A percentile compares a stretch with the other conserved stretches of the same genome.
Evolutionary conservation across 2,888 invertebrate genomes (phyloP).

Genomic region (Apamea anceps): DNA sequence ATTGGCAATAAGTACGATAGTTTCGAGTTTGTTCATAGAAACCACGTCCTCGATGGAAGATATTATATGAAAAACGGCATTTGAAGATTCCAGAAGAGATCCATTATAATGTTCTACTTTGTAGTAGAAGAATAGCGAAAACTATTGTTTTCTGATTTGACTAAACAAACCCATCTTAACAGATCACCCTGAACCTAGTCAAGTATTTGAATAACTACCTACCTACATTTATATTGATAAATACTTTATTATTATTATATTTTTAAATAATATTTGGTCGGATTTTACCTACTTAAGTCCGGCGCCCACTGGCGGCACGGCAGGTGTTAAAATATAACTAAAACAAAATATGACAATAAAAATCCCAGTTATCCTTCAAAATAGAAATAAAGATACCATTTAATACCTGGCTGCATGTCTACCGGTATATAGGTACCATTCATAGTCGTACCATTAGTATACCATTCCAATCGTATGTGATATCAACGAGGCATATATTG

Average conservation of each 20-base stretch:
- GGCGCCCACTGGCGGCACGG: too few species aligned
- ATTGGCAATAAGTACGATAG: not conserved
- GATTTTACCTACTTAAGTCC: too few species aligned
- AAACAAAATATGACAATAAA: not conserved
- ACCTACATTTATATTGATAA: not conserved
- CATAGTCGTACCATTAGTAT: too few species aligned
- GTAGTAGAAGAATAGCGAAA: not conserved
- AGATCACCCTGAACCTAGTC: not conserved
- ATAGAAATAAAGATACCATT: constrained; percentile 18
- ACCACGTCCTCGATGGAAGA: not conserved
- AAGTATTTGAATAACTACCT: too few species aligned
- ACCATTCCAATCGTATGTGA: too few species aligned
- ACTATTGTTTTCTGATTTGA: not conserved
- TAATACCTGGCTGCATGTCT: constrained; percentile 4
- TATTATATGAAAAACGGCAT: not conserved
- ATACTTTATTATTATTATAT: too few species aligned
- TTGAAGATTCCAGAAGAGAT: not conserved
- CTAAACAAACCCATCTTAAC: not conserved
- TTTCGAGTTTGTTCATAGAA: not conserved
- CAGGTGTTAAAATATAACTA: too few species aligned
- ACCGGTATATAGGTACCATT: constrained; percentile 28
- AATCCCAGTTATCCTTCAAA: not conserved
- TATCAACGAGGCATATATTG: not conserved
- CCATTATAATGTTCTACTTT: not conserved
- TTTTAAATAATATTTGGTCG: too few species aligned